Evolutionary conservation across 1,140 invertebrate genomes (phyloP), one percentile per base, ranked within the genome.

Genomic region (Trichomalopsis sarcophagae): DNA sequence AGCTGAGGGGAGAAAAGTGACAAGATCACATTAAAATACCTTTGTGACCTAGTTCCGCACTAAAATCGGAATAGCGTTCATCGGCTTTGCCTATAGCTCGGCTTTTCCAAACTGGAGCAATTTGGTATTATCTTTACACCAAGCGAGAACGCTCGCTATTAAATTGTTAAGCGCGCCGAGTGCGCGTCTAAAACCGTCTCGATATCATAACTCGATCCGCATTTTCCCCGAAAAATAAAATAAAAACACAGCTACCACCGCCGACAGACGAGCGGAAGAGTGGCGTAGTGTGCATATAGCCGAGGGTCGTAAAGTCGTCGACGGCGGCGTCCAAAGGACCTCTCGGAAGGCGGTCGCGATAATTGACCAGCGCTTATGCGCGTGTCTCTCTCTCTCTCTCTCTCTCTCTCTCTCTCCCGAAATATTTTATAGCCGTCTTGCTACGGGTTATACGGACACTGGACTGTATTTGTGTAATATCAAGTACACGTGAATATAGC

Each of bases 1-100:
- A 62, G 55, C 17, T 62, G 21, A 21, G 17, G 17, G 55, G 17
- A 6, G 6, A n/a, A 78, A 74, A 82, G 80, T 85, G 87, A 84
- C 21, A 73, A 73, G 40, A 73, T 55, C 23, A 62, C 55, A 55
- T 82, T 74, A 73, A 82, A 82, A 82, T 82, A 74, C 44, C 21
- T 74, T 74, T 69, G 69, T 30, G 69, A 82, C 69, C 80, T 82
- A 74, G 44, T 73, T 81, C 5, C 2, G 36, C 23, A 73, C 14
- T 73, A 81, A 81, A 73, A 73, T 50, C 71, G 40, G 73, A 83
- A 77, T 40, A 66, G 21, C 14, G 14, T 17, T 68, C 55, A 50
- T 50, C 14, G 13, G 17, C 47, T 62, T 62, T 21, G 17, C 4
- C 0, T n/a, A 44, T 44, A 44, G 40, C 9, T 62, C 0, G 21